Percentiles rank a stretch among this genome's conserved stretches.
These are phyloP conservation scores for Oreocharis arfaki DNA, from an alignment of 2,113 vertebrate species.

Conservation along the genomic window DNA sequence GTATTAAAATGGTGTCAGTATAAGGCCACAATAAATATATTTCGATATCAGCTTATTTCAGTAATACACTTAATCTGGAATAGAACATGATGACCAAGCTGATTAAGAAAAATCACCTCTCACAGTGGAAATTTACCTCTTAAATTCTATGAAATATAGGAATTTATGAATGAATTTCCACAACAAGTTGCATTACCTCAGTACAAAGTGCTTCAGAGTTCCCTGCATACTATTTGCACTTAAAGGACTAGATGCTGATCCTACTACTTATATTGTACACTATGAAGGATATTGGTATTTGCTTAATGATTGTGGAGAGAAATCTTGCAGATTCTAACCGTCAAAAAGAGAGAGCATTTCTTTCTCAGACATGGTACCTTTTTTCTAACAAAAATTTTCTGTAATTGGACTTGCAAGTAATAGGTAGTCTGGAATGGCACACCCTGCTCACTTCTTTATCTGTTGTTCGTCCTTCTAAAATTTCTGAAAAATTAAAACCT, in stretches of 20 bases:
- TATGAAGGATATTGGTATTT: background rate
- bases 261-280: background rate
- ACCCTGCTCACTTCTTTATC: background rate
- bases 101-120: background rate
- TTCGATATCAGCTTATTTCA: background rate
- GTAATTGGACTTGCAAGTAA: background rate
- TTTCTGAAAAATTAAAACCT: background rate
- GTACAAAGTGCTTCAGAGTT: background rate
- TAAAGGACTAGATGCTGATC: background rate
- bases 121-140: background rate
- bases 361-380: background rate
- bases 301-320: background rate
- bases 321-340: background rate
- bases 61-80: background rate
- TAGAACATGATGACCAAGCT: background rate
- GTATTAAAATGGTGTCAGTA: background rate
- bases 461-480: background rate
- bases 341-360: background rate
- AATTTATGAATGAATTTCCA: background rate
- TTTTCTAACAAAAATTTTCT: background rate
- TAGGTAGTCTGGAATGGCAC: background rate
- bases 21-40: background rate
- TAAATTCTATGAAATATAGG: background rate
- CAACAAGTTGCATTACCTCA: background rate
- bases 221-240: background rate